Conservation (phyloP, 2,888 invertebrate genomes). For the Eilema depressum region DNA sequence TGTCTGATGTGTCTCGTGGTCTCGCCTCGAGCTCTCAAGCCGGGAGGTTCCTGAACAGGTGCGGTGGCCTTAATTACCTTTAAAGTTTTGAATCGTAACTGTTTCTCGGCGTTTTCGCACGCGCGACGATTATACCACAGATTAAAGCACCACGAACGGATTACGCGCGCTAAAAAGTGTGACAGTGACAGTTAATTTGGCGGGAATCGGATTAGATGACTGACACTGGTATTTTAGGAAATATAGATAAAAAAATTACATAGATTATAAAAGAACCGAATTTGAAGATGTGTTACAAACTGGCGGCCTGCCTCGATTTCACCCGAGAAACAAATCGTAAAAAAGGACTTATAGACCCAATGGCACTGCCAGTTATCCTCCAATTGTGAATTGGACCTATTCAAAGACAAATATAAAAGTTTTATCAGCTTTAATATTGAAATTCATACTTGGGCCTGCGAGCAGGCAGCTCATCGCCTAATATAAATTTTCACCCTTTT, state of each 20-base stretch:
- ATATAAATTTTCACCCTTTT: too few relatives aligned
- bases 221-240: background rate
- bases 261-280: too few relatives aligned
- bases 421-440: too few relatives aligned
- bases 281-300: too few relatives aligned
- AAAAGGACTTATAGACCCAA: too few relatives aligned
- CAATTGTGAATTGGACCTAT: too few relatives aligned
- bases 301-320: too few relatives aligned
- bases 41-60: slow-evolving; percentile 45
- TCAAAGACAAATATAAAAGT: too few relatives aligned
- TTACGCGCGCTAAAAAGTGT: slow-evolving; percentile 44
- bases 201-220: slow-evolving; percentile 31
- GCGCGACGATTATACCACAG: slow-evolving; percentile 52
- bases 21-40: slow-evolving; percentile 23
- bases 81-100: slow-evolving; percentile 34
- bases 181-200: slow-evolving; percentile 53
- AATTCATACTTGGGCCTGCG: too few relatives aligned
- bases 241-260: background rate
- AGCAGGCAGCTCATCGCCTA: too few relatives aligned
- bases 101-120: slow-evolving; percentile 48
- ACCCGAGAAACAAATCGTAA: too few relatives aligned
- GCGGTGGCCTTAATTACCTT: slow-evolving; percentile 52
- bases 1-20: slow-evolving; percentile 16
- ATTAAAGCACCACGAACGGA: slow-evolving; percentile 45
- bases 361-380: too few relatives aligned